Evolutionary conservation across 2,797 vertebrate species (phyloP).

Genomic region (Trachops cirrhosus): DNA sequence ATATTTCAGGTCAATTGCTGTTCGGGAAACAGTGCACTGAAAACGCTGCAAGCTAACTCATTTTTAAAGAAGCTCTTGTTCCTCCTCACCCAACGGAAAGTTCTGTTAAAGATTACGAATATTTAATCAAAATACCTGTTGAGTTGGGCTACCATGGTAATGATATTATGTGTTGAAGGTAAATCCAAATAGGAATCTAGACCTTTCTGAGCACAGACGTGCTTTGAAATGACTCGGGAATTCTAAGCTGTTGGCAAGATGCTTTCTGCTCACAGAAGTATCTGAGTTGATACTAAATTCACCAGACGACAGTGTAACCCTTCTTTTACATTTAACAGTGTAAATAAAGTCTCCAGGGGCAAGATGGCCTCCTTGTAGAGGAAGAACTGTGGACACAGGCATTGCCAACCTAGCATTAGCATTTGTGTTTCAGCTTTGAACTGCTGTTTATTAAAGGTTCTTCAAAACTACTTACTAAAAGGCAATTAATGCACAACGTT

Average conservation of each 20-base stretch:
- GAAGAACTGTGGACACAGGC: not conserved
- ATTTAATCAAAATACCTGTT: conserved; percentile 55
- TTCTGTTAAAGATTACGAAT: conserved; percentile 21
- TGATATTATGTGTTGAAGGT: not conserved
- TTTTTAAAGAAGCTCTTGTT: not conserved
- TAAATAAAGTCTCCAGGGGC: conserved; percentile 45
- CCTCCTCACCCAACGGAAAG: not conserved
- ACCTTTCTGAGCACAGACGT: conserved; percentile 16
- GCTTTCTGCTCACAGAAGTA: conserved; percentile 9
- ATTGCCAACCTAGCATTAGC: not conserved
- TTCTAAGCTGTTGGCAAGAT: conserved; percentile 35
- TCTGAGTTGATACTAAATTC: conserved; percentile 29
- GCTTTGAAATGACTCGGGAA: conserved; percentile 18
- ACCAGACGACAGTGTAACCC: not conserved
- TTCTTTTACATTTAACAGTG: conserved; percentile 14
- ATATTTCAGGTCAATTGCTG: conserved; percentile 72
- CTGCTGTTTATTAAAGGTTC: not conserved
- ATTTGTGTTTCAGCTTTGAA: not conserved
- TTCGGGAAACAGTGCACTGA: conserved; percentile 55
- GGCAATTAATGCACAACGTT: not conserved
- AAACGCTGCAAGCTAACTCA: not conserved
- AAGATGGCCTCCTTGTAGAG: not conserved
- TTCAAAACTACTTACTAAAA: not conserved
- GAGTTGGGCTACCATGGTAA: not conserved
- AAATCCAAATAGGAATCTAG: conserved; percentile 28